phyloP scores from a whole-genome alignment of 2,888 invertebrate genomes.

The Muscina levida region DNA sequence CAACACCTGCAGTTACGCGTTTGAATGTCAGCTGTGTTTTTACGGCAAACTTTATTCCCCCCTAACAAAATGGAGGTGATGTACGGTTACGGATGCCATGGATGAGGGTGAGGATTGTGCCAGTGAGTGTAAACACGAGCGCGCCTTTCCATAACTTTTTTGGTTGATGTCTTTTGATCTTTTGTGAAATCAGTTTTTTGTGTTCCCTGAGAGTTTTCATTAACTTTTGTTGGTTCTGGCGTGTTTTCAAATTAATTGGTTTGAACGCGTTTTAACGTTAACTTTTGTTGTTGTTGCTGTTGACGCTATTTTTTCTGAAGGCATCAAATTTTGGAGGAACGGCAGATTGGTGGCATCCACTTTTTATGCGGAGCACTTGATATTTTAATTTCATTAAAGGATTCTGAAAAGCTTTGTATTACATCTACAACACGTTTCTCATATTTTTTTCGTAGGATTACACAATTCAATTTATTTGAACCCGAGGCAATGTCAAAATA shows the following conservation, averaged over 20 bases:
- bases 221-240: conserved; percentile 71
- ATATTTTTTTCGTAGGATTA: conserved; percentile 2
- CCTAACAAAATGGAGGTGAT: neutral
- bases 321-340: conserved; percentile 6
- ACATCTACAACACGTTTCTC: neutral
- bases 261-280: conserved; percentile 61
- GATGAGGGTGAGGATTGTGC: neutral
- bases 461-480: conserved; percentile 77
- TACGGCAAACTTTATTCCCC: conserved; percentile 12
- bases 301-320: conserved; percentile 37
- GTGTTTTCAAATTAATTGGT: conserved; percentile 77
- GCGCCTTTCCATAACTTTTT: conserved; percentile 58
- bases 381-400: conserved; percentile 64
- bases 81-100: neutral
- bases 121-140: conserved; percentile 16
- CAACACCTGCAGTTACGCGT: conserved; percentile 63
- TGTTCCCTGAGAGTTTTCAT: conserved; percentile 56
- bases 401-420: conserved; percentile 37
- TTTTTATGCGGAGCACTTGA: conserved; percentile 60
- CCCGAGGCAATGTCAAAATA: conserved; percentile 73
- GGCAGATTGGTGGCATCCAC: conserved; percentile 34
- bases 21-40: conserved; percentile 49
- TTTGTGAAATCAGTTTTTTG: conserved; percentile 64
- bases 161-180: conserved; percentile 68
- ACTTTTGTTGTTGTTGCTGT: conserved; percentile 16